Conservation (phyloP, 2,113 vertebrate genomes). For the Neotragus moschatus region DNA sequence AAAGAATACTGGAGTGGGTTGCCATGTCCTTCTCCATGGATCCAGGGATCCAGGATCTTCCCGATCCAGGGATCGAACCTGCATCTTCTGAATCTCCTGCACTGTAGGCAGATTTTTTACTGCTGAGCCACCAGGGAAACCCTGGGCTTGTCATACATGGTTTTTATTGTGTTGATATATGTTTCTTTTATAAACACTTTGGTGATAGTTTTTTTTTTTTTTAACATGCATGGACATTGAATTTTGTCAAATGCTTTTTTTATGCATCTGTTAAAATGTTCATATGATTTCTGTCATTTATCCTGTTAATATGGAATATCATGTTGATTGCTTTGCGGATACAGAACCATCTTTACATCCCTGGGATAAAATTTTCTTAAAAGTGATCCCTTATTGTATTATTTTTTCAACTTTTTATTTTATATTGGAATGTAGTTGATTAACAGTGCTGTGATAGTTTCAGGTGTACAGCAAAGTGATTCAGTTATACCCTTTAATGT, state of each 20-base stretch:
- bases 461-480: background rate
- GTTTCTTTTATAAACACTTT: background rate
- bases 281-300: background rate
- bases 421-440: background rate
- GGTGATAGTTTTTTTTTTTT: background rate
- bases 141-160: background rate
- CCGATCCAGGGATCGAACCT: rapidly evolving
- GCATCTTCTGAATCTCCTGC: background rate
- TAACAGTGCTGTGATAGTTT: background rate
- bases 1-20: background rate
- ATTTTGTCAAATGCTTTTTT: background rate
- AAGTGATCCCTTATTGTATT: background rate
- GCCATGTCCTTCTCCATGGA: background rate
- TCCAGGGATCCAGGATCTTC: background rate
- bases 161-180: background rate
- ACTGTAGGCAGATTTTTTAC: background rate
- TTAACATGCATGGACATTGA: background rate
- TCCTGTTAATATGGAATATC: background rate
- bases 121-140: background rate
- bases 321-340: background rate
- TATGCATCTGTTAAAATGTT: background rate
- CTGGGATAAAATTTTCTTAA: background rate
- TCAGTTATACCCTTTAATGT: background rate
- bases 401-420: background rate
- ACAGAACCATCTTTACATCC: background rate